Percentiles rank a stretch among this genome's conserved stretches.
Conservation (phyloP, 2,888 invertebrate species). For the Allacma fusca region DNA sequence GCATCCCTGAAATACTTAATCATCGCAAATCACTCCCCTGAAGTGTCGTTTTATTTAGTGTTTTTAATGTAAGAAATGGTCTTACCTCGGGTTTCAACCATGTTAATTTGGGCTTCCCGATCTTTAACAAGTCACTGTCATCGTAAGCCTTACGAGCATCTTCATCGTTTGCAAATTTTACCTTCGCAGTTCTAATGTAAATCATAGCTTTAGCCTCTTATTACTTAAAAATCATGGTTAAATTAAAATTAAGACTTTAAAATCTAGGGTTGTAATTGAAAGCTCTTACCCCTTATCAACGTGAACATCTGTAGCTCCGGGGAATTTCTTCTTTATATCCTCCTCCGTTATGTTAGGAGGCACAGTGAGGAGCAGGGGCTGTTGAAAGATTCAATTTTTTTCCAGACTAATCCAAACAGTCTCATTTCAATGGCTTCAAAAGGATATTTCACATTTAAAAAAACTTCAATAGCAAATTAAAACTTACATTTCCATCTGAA, state of each 20-base stretch:
- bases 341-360: slow-evolving; percentile 16
- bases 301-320: not conserved
- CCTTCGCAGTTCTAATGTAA: not conserved
- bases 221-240: too few relatives aligned
- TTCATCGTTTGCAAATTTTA: not conserved
- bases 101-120: slow-evolving; percentile 15
- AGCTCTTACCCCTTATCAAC: not conserved
- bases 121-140: not conserved
- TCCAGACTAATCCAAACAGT: too few relatives aligned
- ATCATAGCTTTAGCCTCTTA: not conserved
- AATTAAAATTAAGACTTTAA: too few relatives aligned
- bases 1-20: too few relatives aligned
- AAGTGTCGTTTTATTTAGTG: too few relatives aligned
- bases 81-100: slow-evolving; percentile 16
- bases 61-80: too few relatives aligned
- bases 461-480: too few relatives aligned
- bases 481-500: too few relatives aligned
- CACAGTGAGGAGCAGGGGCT: not conserved
- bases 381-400: not conserved
- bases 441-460: too few relatives aligned
- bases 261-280: too few relatives aligned
- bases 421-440: too few relatives aligned
- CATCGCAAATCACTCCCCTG: too few relatives aligned
- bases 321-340: slow-evolving; percentile 16
- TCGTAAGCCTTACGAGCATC: not conserved